A percentile compares a stretch with the other conserved stretches of the same genome.
Conservation (phyloP, 2,797 vertebrate genomes). For the Acrossocheilus wenchowensis region DNA sequence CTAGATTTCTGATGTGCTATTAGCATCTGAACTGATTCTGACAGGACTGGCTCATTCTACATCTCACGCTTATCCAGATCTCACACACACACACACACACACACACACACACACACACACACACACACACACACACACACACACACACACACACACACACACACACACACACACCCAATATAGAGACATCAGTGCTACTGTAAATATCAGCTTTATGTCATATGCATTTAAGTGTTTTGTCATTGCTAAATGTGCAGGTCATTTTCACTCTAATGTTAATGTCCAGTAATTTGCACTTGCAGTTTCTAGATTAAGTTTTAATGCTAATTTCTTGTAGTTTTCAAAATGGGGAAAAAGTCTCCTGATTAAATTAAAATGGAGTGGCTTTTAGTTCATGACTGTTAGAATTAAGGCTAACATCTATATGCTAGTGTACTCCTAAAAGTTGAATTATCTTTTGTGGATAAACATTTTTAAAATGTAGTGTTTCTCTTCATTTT, state of each 20-base stretch:
- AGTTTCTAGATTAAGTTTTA: background rate
- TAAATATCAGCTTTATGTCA: constrained; percentile 19
- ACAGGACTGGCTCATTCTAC: constrained; percentile 24
- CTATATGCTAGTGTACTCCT: background rate
- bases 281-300: background rate
- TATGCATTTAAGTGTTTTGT: background rate
- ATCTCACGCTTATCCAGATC: constrained; percentile 31
- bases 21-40: constrained; percentile 44
- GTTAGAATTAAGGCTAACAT: background rate
- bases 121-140: constrained; percentile 23
- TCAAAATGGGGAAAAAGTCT: background rate
- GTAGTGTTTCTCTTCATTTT: background rate
- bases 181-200: constrained; percentile 14
- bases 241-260: background rate
- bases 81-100: constrained; percentile 17
- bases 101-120: constrained; percentile 18
- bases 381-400: background rate
- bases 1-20: constrained; percentile 51
- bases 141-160: constrained; percentile 11
- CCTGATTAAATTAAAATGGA: background rate
- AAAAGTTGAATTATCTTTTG: background rate
- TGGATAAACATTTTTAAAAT: background rate
- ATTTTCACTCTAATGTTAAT: background rate
- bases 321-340: background rate
- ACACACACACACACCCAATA: constrained; percentile 21